These are phyloP conservation scores for Coboldia fuscipes DNA, from an alignment of 1,140 invertebrate species.

Conservation along the genomic window DNA sequence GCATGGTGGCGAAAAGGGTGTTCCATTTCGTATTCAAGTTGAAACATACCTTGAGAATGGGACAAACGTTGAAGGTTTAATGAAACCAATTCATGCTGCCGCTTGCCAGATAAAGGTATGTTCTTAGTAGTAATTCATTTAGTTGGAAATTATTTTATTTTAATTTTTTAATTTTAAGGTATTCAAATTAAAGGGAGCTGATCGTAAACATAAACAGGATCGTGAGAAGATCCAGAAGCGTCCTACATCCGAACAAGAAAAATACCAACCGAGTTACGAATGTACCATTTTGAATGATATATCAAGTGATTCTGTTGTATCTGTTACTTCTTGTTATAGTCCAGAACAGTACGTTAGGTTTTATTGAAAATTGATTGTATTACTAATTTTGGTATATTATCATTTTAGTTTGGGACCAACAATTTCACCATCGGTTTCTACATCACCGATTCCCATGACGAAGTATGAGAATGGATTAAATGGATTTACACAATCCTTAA, in stretches of 20 bases:
- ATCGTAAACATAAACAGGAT: slow-evolving; percentile 94
- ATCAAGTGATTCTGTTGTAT: slow-evolving; percentile 27
- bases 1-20: slow-evolving; percentile 93
- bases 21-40: slow-evolving; percentile 88
- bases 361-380: no score
- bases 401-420: slow-evolving; percentile 1
- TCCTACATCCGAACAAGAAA: slow-evolving; percentile 68
- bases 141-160: slow-evolving; percentile 4
- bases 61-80: slow-evolving; percentile 11
- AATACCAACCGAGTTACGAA: slow-evolving; percentile 88
- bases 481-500: slow-evolving; percentile 8
- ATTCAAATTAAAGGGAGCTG: slow-evolving; percentile 84
- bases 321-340: slow-evolving; percentile 13
- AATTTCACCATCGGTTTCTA: slow-evolving; percentile 9
- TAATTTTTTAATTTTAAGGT: slow-evolving; percentile 22
- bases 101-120: slow-evolving; percentile 85
- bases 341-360: slow-evolving; percentile 19
- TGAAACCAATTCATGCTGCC: slow-evolving; percentile 58
- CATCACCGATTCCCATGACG: slow-evolving; percentile 21
- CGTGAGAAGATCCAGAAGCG: slow-evolving; percentile 82
- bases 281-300: slow-evolving; percentile 78
- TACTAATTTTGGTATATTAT: not conserved
- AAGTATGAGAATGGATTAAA: slow-evolving; percentile 20
- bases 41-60: slow-evolving; percentile 48
- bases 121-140: slow-evolving; percentile 3